phyloP scores from a whole-genome alignment of 2,113 vertebrate species.

The Petaurus breviceps region DNA sequence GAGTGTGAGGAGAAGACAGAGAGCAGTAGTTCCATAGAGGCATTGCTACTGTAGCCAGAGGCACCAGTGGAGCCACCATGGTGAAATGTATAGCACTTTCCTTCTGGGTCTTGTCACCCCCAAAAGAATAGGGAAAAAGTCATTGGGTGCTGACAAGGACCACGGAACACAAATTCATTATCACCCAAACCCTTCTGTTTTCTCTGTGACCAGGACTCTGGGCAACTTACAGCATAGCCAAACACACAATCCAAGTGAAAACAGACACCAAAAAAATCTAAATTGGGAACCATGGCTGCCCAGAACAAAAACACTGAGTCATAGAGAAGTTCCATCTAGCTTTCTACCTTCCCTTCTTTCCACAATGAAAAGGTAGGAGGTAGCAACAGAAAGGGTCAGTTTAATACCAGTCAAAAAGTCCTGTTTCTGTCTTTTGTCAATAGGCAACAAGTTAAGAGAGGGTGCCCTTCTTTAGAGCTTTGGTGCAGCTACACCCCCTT shows the following conservation, averaged over 20 bases:
- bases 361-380: not conserved
- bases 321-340: not conserved
- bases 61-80: not conserved
- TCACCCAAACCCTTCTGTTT: not conserved
- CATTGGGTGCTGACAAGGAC: not conserved
- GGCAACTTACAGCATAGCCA: not conserved
- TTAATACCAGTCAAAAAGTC: not conserved
- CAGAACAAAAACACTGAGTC: not conserved
- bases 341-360: not conserved
- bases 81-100: not conserved
- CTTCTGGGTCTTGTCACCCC: not conserved
- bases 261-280: not conserved
- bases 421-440: not conserved
- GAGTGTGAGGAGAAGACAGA: not conserved
- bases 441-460: not conserved
- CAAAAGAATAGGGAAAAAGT: not conserved
- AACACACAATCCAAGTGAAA: not conserved
- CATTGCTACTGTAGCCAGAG: not conserved
- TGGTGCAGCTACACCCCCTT: not conserved
- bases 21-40: not conserved
- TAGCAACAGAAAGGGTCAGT: not conserved
- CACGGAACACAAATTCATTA: not conserved
- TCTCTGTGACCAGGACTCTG: not conserved
- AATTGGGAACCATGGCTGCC: not conserved
- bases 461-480: not conserved